Conservation (phyloP, 2,888 invertebrate genomes). For the Vesta saturnalis region DNA sequence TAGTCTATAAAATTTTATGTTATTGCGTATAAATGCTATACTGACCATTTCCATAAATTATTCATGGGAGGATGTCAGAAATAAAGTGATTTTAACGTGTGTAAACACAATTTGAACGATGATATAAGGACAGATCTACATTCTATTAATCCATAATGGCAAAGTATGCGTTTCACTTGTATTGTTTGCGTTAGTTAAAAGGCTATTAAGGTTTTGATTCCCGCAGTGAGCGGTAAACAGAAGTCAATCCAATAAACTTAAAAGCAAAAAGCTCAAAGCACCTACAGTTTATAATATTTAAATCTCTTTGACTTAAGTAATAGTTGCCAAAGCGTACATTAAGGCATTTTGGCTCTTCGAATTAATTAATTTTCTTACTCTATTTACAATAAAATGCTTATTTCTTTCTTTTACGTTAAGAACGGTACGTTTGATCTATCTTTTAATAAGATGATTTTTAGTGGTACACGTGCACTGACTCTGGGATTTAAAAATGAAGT, state of each 20-base stretch:
- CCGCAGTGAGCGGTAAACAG: constrained; percentile 48
- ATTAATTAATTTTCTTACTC: constrained; percentile 7
- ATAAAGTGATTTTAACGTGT: constrained; percentile 4
- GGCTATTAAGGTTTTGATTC: constrained; percentile 53
- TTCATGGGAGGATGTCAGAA: background rate
- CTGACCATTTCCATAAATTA: background rate
- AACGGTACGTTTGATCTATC: background rate
- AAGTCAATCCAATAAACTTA: constrained; percentile 44
- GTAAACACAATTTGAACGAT: constrained; percentile 26
- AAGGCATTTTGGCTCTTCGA: constrained; percentile 12
- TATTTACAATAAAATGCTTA: constrained; percentile 4
- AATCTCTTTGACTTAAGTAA: constrained; percentile 36
- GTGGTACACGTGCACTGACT: constrained; percentile 25
- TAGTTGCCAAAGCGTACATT: constrained; percentile 37
- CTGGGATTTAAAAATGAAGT: constrained; percentile 25
- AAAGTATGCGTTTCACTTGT: constrained; percentile 50
- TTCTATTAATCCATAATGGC: constrained; percentile 47
- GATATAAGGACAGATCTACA: constrained; percentile 28
- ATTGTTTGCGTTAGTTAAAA: constrained; percentile 55
- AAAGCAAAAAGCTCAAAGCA: constrained; percentile 41
- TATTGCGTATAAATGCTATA: background rate
- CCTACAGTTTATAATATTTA: constrained; percentile 41
- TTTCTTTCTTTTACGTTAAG: background rate
- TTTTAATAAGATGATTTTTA: background rate
- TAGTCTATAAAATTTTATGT: background rate